phyloP scores from a whole-genome alignment of 2,888 invertebrate genomes.

The Belgica antarctica region DNA sequence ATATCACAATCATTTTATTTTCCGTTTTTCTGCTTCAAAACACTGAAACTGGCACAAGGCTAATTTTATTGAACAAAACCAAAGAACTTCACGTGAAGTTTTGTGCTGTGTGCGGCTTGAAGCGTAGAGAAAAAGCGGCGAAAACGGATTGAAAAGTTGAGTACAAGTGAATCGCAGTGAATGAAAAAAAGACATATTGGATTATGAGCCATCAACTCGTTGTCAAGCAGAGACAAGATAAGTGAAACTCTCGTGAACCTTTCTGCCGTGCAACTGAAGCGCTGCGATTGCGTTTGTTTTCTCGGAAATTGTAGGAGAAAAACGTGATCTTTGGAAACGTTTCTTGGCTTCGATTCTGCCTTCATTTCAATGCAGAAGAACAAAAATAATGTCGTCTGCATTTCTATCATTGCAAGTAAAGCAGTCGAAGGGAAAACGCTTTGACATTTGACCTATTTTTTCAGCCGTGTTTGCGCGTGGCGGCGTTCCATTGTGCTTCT shows the following conservation, averaged over 20 bases:
- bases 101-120: too few relatives aligned
- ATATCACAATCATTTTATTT: conserved; percentile 22
- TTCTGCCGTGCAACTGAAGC: neutral
- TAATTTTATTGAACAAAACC: conserved; percentile 35
- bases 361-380: neutral
- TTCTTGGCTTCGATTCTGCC: neutral
- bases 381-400: neutral
- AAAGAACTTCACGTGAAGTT: neutral
- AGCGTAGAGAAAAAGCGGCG: too few relatives aligned
- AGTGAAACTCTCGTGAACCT: neutral
- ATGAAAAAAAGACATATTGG: too few relatives aligned
- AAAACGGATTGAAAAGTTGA: too few relatives aligned
- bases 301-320: neutral
- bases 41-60: conserved; percentile 23
- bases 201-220: neutral
- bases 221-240: neutral
- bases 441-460: neutral
- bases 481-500: neutral
- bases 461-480: neutral
- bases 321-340: conserved; percentile 7
- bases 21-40: neutral
- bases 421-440: neutral
- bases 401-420: neutral
- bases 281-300: neutral
- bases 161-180: too few relatives aligned